Percentiles rank a stretch among this genome's conserved stretches.
These are phyloP conservation scores for Arrhopalites spinosus DNA, from an alignment of 2,888 invertebrate species.

Conservation along the genomic window DNA sequence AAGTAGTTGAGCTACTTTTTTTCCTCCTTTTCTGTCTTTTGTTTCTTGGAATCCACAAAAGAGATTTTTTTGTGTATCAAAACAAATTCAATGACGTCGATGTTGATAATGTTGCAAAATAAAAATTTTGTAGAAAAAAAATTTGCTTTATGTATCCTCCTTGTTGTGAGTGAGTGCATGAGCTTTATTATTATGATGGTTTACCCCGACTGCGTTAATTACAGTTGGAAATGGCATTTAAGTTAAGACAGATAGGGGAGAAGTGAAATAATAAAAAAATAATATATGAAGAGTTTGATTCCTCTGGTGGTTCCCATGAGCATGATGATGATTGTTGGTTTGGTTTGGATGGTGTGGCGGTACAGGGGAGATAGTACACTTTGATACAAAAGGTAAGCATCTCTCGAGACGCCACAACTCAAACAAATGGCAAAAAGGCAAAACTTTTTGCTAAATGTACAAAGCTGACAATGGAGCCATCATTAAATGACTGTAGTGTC, in stretches of 20 bases:
- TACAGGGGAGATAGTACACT: conserved; percentile 19
- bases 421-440: conserved; percentile 8
- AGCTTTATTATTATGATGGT: conserved; percentile 12
- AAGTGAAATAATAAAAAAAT: too few species aligned
- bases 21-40: too few species aligned
- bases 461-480: neutral
- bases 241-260: neutral
- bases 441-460: neutral
- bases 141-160: neutral
- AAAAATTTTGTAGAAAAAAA: neutral
- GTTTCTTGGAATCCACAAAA: too few species aligned
- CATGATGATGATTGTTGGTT: neutral
- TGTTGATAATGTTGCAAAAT: too few species aligned
- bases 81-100: too few species aligned
- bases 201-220: conserved; percentile 8
- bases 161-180: neutral
- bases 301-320: neutral
- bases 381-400: conserved; percentile 20
- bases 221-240: neutral
- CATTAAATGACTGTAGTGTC: conserved; percentile 4
- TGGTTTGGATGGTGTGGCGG: neutral
- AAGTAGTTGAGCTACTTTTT: too few species aligned
- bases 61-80: too few species aligned
- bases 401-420: conserved; percentile 24
- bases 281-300: neutral